Percentiles rank a stretch among this genome's conserved stretches.
These are phyloP conservation scores for Anoplopoma fimbria DNA, from an alignment of 2,113 vertebrate genomes.

Conservation along the genomic window DNA sequence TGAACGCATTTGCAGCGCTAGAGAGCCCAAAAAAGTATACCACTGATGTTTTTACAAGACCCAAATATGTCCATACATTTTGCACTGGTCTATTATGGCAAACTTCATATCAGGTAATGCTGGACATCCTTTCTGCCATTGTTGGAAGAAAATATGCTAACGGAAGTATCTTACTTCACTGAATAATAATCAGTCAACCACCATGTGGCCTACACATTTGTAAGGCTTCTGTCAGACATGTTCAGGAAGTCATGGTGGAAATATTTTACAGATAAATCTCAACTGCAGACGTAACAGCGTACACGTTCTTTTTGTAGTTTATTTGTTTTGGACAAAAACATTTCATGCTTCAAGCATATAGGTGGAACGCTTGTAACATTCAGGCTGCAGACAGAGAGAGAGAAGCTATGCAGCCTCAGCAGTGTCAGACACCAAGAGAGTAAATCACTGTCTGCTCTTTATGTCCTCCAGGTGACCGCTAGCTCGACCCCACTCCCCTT, in stretches of 20 bases:
- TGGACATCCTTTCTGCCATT: too few species aligned
- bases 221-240: not conserved
- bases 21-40: not conserved
- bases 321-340: not conserved
- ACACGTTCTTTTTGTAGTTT: conserved; percentile 18
- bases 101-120: not conserved
- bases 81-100: not conserved
- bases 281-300: not conserved
- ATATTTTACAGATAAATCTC: not conserved
- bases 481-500: not conserved
- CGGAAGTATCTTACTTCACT: too few species aligned
- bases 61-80: not conserved
- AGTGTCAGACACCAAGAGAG: not conserved
- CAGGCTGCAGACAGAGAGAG: conserved; percentile 14
- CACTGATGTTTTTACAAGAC: too few species aligned
- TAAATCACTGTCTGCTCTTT: conserved; percentile 46
- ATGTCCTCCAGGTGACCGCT: not conserved
- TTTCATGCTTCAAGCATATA: conserved; percentile 13
- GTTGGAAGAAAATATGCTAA: too few species aligned
- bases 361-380: conserved; percentile 22
- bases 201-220: too few species aligned
- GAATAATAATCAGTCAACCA: too few species aligned
- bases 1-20: not conserved
- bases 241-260: not conserved
- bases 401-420: not conserved